Conservation (phyloP, 1,140 invertebrate species). For the Camponotus vicinus region DNA sequence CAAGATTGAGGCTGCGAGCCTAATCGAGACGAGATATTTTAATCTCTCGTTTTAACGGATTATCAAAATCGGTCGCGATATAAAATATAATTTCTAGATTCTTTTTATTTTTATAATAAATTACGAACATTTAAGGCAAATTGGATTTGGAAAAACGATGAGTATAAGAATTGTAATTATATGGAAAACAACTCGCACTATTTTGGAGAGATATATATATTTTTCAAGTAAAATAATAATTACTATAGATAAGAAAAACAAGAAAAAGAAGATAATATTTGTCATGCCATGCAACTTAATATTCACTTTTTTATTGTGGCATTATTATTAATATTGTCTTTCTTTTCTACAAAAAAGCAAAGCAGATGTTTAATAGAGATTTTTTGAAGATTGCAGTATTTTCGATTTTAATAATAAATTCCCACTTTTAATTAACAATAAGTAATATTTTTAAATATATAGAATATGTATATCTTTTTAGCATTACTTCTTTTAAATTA, state of each 20-base stretch:
- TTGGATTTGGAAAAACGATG: conserved; percentile 1
- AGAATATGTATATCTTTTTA: too few species aligned
- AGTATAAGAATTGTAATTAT: neutral
- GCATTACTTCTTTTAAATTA: neutral
- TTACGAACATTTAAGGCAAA: neutral
- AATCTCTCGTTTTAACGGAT: conserved; percentile 17
- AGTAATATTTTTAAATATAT: neutral
- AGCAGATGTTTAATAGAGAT: conserved; percentile 1
- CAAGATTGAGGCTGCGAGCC: neutral
- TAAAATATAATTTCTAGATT: neutral
- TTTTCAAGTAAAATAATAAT: neutral
- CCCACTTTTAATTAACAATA: neutral
- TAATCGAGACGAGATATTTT: neutral
- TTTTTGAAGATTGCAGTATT: neutral
- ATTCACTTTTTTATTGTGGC: neutral
- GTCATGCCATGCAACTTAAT: too few species aligned
- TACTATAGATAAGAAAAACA: too few species aligned
- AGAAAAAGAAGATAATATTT: neutral
- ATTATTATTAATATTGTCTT: neutral
- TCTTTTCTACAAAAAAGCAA: neutral
- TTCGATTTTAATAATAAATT: conserved; percentile 9
- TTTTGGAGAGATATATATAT: neutral
- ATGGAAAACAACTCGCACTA: neutral
- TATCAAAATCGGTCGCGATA: conserved; percentile 18
- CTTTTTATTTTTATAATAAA: neutral